Percentiles rank a stretch among this genome's conserved stretches.
Evolutionary conservation across 2,888 invertebrate genomes (phyloP).

Genomic region (Amphimallon solstitiale): DNA sequence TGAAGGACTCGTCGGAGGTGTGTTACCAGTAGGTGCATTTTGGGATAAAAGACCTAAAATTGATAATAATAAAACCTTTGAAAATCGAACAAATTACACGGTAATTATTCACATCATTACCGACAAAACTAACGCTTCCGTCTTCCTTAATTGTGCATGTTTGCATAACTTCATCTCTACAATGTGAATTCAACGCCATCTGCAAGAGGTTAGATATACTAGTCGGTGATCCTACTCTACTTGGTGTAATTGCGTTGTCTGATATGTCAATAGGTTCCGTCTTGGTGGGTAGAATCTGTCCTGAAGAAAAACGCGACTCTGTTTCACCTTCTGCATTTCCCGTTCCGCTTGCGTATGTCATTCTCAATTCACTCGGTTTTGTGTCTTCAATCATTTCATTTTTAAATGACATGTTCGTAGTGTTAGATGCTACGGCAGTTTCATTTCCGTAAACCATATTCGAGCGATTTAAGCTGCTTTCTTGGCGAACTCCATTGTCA

Average conservation of each 20-base stretch:
- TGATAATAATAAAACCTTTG: background rate
- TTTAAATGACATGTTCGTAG: constrained; percentile 17
- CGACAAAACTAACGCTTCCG: constrained; percentile 51
- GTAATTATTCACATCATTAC: constrained; percentile 40
- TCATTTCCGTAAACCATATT: background rate
- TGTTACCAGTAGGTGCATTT: constrained; percentile 42
- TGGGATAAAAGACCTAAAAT: constrained; percentile 51
- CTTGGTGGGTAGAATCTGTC: constrained; percentile 3
- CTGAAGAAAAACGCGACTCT: background rate
- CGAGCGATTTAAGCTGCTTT: background rate
- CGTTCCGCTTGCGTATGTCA: background rate
- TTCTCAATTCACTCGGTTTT: background rate
- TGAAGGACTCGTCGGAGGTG: constrained; percentile 70
- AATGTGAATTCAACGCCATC: constrained; percentile 47
- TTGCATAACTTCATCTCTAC: constrained; percentile 28
- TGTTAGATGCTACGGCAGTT: background rate
- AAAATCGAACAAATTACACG: background rate
- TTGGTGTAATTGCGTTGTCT: constrained; percentile 49
- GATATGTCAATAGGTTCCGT: constrained; percentile 37
- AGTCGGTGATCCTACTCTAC: constrained; percentile 52
- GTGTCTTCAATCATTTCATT: background rate
- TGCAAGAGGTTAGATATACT: constrained; percentile 53
- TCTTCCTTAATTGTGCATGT: constrained; percentile 39
- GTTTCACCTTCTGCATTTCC: constrained; percentile 1
- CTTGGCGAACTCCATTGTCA: constrained; percentile 17